A percentile compares a stretch with the other conserved stretches of the same genome.
phyloP scores from a whole-genome alignment of 2,797 vertebrate species.

The Myripristis murdjan region DNA sequence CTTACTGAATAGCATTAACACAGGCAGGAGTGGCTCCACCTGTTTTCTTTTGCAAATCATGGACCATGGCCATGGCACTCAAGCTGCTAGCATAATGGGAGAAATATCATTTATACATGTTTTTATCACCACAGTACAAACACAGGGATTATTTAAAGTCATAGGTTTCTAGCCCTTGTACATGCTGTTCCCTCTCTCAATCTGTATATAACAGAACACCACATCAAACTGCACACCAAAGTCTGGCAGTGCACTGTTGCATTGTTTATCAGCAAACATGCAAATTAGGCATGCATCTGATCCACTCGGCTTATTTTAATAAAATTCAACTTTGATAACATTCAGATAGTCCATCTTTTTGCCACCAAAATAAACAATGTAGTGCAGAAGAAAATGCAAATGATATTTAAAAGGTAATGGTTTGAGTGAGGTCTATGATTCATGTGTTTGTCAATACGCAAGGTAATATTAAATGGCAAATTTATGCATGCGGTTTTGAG shows the following conservation, averaged over 20 bases:
- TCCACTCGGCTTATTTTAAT: background rate
- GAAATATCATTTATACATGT: slow-evolving; percentile 16
- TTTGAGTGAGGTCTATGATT: background rate
- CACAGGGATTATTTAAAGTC: too few species aligned
- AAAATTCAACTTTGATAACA: too few species aligned
- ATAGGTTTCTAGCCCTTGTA: too few species aligned
- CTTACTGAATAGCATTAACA: slow-evolving; percentile 43
- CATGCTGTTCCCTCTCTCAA: background rate
- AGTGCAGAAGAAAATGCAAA: background rate
- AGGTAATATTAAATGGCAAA: background rate
- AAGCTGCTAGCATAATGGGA: slow-evolving; percentile 14
- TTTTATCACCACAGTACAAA: slow-evolving; percentile 1
- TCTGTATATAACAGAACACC: background rate
- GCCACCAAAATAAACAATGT: background rate
- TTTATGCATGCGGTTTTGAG: background rate
- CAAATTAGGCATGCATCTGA: background rate
- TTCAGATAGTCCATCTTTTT: background rate
- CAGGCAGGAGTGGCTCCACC: slow-evolving; percentile 44
- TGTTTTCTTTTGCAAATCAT: slow-evolving; percentile 50
- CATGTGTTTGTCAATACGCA: background rate
- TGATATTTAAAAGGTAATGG: background rate
- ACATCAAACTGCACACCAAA: background rate
- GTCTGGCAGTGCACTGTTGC: background rate
- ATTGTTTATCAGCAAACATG: too few species aligned
- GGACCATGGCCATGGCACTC: slow-evolving; percentile 16